A percentile compares a stretch with the other conserved stretches of the same genome.
Evolutionary conservation across 2,797 vertebrate genomes (phyloP).

Genomic region (Nothura maculosa): DNA sequence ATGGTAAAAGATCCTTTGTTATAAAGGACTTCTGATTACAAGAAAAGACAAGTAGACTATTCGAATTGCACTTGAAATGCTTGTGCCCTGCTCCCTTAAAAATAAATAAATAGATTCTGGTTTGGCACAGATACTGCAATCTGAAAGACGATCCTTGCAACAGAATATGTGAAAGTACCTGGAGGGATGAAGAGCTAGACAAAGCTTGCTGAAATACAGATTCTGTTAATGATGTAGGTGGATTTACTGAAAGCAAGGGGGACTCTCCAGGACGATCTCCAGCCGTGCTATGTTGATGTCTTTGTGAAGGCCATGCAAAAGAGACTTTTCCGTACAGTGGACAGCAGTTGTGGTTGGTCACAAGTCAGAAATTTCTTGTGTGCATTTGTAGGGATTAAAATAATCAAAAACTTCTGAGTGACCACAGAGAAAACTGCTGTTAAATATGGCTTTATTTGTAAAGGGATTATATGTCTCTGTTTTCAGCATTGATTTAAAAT

Average conservation of each 20-base stretch:
- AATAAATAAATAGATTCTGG: too few relatives aligned
- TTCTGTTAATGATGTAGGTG: neutral
- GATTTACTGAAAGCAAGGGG: neutral
- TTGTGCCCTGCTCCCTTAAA: neutral
- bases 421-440: neutral
- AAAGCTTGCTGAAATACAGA: neutral
- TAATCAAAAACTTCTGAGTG: neutral
- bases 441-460: neutral
- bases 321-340: neutral
- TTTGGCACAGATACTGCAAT: neutral
- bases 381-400: neutral
- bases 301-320: neutral
- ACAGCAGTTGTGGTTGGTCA: neutral
- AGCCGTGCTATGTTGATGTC: neutral
- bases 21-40: neutral
- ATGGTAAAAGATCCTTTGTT: neutral
- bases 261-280: neutral
- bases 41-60: neutral
- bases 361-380: neutral
- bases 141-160: neutral
- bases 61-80: neutral
- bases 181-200: neutral
- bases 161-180: neutral
- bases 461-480: accelerated
- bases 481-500: neutral